Evolutionary conservation across 1,140 invertebrate species (phyloP).

Genomic region (Heliconius hermathena): DNA sequence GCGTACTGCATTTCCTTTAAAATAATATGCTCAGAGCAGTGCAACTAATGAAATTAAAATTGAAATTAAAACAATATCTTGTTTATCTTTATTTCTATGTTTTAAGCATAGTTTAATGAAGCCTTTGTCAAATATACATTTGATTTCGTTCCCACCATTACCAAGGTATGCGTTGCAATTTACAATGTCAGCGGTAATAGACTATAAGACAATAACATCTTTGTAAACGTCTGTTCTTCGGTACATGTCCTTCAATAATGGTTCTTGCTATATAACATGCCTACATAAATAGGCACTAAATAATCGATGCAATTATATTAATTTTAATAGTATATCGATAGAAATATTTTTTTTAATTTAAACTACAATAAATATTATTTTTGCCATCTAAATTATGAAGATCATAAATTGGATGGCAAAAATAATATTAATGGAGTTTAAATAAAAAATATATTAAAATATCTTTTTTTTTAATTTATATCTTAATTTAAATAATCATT

Average conservation of each 20-base stretch:
- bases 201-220: slow-evolving; percentile 25
- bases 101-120: slow-evolving; percentile 23
- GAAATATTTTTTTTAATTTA: too few species aligned
- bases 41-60: not conserved
- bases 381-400: too few species aligned
- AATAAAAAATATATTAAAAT: too few species aligned
- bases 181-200: slow-evolving; percentile 37
- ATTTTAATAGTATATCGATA: too few species aligned
- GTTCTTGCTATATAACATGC: not conserved
- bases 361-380: too few species aligned
- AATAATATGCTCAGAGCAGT: not conserved
- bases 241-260: not conserved
- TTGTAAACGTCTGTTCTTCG: not conserved
- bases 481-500: too few species aligned
- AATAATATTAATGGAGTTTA: too few species aligned
- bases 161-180: slow-evolving; percentile 22
- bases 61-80: not conserved
- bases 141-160: slow-evolving; percentile 34
- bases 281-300: not conserved
- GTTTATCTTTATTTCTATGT: not conserved
- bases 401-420: too few species aligned
- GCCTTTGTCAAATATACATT: slow-evolving; percentile 23
- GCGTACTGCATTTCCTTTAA: not conserved
- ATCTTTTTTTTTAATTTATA: too few species aligned
- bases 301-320: not conserved